phyloP scores from a whole-genome alignment of 64 coral and sea anemone genomes.

The Stichodactyla helianthus region DNA sequence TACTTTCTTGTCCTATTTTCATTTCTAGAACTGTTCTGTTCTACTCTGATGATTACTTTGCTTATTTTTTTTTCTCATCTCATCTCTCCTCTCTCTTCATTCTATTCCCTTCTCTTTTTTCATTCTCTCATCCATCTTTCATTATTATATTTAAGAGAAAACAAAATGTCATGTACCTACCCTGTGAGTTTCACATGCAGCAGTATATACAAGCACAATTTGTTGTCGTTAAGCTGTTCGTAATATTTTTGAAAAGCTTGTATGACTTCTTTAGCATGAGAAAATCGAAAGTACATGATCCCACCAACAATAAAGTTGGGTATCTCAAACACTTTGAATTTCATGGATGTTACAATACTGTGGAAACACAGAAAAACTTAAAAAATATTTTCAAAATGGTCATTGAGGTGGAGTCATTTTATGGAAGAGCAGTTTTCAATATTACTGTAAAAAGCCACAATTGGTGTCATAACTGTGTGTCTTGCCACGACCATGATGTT shows the following conservation, averaged over 20 bases:
- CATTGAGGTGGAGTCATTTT: too few species aligned
- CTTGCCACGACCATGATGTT: too few species aligned
- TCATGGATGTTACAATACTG: conserved; percentile 69
- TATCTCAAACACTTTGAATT: conserved; percentile 51
- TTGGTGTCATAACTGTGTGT: too few species aligned
- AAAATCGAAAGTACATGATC: conserved; percentile 39
- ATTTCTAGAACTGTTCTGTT: too few species aligned
- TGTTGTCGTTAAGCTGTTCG: conserved; percentile 37
- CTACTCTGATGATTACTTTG: too few species aligned
- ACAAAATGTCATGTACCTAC: conserved; percentile 15
- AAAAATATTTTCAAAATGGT: too few species aligned
- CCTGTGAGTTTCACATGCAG: conserved; percentile 33
- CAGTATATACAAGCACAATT: conserved; percentile 64
- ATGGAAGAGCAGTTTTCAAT: too few species aligned
- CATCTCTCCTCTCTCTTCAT: too few species aligned
- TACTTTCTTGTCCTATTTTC: too few species aligned
- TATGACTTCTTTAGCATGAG: conserved; percentile 33
- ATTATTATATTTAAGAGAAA: background rate
- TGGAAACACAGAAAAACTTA: background rate
- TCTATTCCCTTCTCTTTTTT: too few species aligned
- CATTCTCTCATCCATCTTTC: background rate
- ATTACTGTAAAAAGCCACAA: too few species aligned
- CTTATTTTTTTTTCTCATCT: too few species aligned
- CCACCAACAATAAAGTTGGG: conserved; percentile 54
- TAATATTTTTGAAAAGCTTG: conserved; percentile 40